A percentile compares a stretch with the other conserved stretches of the same genome.
These are phyloP conservation scores for Larimichthys crocea DNA, from an alignment of 2,113 vertebrate genomes.

Conservation along the genomic window DNA sequence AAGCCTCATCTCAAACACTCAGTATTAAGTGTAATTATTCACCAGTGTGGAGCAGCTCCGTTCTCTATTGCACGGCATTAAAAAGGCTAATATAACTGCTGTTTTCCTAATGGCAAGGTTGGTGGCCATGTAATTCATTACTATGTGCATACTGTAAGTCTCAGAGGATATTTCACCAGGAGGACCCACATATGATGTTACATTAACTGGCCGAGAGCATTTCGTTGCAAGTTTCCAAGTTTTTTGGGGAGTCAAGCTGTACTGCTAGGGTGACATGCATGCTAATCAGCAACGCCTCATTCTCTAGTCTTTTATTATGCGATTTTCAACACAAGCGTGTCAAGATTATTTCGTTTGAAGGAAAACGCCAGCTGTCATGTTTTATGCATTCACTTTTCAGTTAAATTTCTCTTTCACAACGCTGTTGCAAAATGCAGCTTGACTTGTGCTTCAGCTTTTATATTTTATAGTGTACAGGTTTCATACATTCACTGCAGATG, in stretches of 20 bases:
- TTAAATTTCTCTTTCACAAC: conserved; percentile 30
- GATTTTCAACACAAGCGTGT: conserved; percentile 49
- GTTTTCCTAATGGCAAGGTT: conserved; percentile 56
- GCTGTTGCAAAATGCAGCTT: conserved; percentile 7
- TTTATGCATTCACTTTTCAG: conserved; percentile 66
- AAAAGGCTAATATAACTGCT: conserved; percentile 55
- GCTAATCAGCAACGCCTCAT: conserved; percentile 58
- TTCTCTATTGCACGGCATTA: conserved; percentile 43
- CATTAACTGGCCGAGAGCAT: conserved; percentile 36
- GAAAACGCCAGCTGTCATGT: conserved; percentile 63
- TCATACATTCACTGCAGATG: conserved; percentile 28
- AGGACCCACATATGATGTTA: conserved; percentile 46
- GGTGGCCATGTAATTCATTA: conserved; percentile 51
- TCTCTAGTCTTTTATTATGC: conserved; percentile 42
- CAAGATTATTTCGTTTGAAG: conserved; percentile 50
- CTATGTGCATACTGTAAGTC: conserved; percentile 57
- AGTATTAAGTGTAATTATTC: conserved; percentile 70
- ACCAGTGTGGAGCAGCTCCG: conserved; percentile 22
- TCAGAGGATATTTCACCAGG: conserved; percentile 53
- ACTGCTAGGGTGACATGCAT: conserved; percentile 53
- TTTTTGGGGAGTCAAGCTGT: conserved; percentile 51
- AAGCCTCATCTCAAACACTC: conserved; percentile 49
- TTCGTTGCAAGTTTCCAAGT: conserved; percentile 33
- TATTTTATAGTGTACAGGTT: conserved; percentile 23
- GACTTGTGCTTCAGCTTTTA: conserved; percentile 41